These are phyloP conservation scores for Petrolisthes manimaculis DNA, from an alignment of 2,888 invertebrate species.

Conservation along the genomic window DNA sequence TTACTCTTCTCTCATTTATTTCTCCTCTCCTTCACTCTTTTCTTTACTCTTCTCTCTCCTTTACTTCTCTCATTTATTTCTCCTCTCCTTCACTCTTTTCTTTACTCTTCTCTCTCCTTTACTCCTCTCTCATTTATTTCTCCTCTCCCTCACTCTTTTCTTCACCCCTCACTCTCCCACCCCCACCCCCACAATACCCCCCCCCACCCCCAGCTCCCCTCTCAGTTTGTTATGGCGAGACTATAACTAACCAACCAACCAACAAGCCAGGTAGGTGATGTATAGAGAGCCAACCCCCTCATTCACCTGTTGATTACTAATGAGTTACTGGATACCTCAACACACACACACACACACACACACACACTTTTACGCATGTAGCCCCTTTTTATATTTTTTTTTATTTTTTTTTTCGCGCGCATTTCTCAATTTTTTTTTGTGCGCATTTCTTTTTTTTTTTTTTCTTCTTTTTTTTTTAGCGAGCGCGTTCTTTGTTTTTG, in stretches of 20 bases:
- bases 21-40: background rate
- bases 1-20: background rate
- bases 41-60: background rate
- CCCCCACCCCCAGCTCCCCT: no score
- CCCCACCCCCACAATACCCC: no score
- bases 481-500: no score
- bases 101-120: no score
- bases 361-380: background rate
- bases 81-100: background rate
- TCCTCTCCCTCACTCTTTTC: background rate
- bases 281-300: no score
- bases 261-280: background rate
- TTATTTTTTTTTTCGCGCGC: no score
- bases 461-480: no score
- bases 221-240: background rate
- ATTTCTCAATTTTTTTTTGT: no score
- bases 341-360: slow-evolving; percentile 13
- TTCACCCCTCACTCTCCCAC: background rate
- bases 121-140: no score
- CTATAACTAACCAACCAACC: background rate
- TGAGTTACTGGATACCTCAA: background rate
- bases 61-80: no score
- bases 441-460: no score
- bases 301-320: background rate
- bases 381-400: no score